These are phyloP conservation scores for Pluvianellus socialis DNA, from an alignment of 2,113 vertebrate species.

Conservation along the genomic window DNA sequence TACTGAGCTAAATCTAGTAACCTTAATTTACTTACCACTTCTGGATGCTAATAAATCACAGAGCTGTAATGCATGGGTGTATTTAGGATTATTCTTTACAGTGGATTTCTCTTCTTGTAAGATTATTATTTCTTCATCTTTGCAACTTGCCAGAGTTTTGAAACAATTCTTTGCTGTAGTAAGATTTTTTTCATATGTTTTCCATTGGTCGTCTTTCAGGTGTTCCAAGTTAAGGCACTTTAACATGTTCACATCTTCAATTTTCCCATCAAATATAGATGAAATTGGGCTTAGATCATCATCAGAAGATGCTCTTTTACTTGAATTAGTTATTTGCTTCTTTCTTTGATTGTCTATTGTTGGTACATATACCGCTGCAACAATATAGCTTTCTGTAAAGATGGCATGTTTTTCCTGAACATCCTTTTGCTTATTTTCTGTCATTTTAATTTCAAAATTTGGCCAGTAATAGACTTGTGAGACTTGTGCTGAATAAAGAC, in stretches of 20 bases:
- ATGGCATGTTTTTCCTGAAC: neutral
- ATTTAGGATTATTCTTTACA: neutral
- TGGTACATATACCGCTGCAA: neutral
- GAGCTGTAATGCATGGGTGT: neutral
- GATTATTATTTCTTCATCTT: neutral
- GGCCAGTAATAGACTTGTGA: slow-evolving; percentile 2
- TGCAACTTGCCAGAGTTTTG: neutral
- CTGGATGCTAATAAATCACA: slow-evolving; percentile 25
- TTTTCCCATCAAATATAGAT: neutral
- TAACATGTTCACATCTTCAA: rapidly evolving
- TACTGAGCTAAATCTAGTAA: neutral
- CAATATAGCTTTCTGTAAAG: neutral
- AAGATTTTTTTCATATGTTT: neutral
- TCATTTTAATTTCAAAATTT: neutral
- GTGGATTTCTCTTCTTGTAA: neutral
- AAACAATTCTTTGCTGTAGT: neutral
- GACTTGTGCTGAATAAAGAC: slow-evolving; percentile 16
- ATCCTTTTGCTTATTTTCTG: rapidly evolving
- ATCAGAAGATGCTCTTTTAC: neutral
- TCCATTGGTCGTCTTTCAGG: rapidly evolving
- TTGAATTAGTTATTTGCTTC: neutral
- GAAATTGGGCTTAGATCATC: neutral
- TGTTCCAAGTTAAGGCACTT: neutral
- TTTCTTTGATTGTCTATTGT: neutral
- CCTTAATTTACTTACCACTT: slow-evolving; percentile 10